Evolutionary conservation across 2,113 vertebrate species (phyloP).

Genomic region (Heloderma charlesbogerti): DNA sequence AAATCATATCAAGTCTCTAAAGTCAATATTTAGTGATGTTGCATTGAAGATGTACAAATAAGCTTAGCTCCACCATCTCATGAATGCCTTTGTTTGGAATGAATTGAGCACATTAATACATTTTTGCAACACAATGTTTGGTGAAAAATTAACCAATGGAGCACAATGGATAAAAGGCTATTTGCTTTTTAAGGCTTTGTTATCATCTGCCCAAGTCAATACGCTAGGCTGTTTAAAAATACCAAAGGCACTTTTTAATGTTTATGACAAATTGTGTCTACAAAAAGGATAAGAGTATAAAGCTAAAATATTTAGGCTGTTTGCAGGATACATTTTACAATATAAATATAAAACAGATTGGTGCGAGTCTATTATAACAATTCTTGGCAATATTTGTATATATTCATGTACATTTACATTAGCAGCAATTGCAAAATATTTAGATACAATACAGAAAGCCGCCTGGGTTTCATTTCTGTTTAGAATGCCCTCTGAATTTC

Average conservation of each 20-base stretch:
- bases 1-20: slow-evolving; percentile 37
- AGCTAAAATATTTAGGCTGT: slow-evolving; percentile 61
- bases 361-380: slow-evolving; percentile 51
- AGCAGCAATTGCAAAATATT: slow-evolving; percentile 62
- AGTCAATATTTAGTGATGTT: slow-evolving; percentile 25
- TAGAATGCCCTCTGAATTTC: slow-evolving; percentile 14
- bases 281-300: slow-evolving; percentile 56
- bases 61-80: slow-evolving; percentile 35
- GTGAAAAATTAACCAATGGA: slow-evolving; percentile 11
- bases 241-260: slow-evolving; percentile 65
- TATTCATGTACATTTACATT: slow-evolving; percentile 62
- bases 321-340: slow-evolving; percentile 62
- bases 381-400: slow-evolving; percentile 60
- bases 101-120: slow-evolving; percentile 18
- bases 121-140: slow-evolving; percentile 3
- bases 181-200: slow-evolving; percentile 50
- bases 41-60: slow-evolving; percentile 12
- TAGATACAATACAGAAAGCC: slow-evolving; percentile 32
- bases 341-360: slow-evolving; percentile 68
- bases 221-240: slow-evolving; percentile 46
- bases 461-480: slow-evolving; percentile 26
- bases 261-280: slow-evolving; percentile 56
- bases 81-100: slow-evolving; percentile 25
- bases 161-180: neutral
- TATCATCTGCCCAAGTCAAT: slow-evolving; percentile 11